These are phyloP conservation scores for Catostomus latipinnis DNA, from an alignment of 2,797 vertebrate genomes.

Conservation along the genomic window DNA sequence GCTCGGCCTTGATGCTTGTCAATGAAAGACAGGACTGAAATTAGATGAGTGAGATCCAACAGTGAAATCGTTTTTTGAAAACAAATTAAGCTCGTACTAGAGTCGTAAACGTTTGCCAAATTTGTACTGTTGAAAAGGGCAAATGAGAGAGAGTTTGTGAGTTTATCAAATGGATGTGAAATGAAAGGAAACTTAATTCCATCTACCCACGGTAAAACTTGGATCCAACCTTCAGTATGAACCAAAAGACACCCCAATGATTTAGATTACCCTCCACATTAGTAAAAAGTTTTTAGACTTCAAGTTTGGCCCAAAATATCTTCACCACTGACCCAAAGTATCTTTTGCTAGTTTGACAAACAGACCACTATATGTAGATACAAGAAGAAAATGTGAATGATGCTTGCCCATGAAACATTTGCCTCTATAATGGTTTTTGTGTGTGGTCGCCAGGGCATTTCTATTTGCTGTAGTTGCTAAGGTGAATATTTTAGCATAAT, in stretches of 20 bases:
- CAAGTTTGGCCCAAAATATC: not conserved
- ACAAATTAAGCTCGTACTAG: not conserved
- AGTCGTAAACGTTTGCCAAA: constrained; percentile 20
- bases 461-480: not conserved
- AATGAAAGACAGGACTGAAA: constrained; percentile 8
- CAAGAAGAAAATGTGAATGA: not conserved
- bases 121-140: constrained; percentile 34
- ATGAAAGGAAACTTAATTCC: not conserved
- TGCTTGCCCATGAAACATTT: not conserved
- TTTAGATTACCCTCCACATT: not conserved
- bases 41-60: constrained; percentile 1
- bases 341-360: constrained; percentile 12
- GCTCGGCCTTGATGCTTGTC: constrained; percentile 1
- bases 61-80: not conserved
- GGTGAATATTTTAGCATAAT: not conserved
- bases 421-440: not conserved
- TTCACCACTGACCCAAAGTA: not conserved
- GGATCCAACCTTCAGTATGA: not conserved
- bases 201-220: not conserved
- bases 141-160: constrained; percentile 22
- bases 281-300: constrained; percentile 10
- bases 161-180: constrained; percentile 5
- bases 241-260: not conserved
- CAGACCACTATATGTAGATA: not conserved
- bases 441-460: not conserved